Percentiles rank a stretch among this genome's conserved stretches.
phyloP scores from a whole-genome alignment of 2,888 invertebrate genomes.

The Tortrix viridana region DNA sequence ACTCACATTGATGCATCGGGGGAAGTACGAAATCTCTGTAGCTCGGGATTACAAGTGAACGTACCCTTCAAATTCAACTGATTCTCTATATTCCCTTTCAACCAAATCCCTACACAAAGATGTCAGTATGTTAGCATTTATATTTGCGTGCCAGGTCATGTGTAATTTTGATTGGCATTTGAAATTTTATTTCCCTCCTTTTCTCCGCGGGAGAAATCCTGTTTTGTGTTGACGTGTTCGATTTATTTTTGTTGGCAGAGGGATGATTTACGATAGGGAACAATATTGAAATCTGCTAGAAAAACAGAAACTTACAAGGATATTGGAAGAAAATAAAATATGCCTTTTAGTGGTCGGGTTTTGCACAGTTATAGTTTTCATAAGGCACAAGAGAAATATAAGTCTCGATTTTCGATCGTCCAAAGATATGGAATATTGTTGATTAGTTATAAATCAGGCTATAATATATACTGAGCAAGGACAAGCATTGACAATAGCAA shows the following conservation, averaged over 20 bases:
- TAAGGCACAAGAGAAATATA: neutral
- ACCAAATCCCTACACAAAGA: conserved; percentile 28
- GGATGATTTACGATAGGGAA: conserved; percentile 30
- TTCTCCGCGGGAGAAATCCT: conserved; percentile 24
- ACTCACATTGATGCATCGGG: conserved; percentile 33
- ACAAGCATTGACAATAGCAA: conserved; percentile 53
- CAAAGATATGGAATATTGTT: neutral
- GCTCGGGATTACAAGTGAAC: conserved; percentile 31
- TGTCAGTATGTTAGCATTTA: conserved; percentile 27
- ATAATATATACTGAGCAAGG: conserved; percentile 44
- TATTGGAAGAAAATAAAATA: conserved; percentile 19
- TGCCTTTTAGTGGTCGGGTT: conserved; percentile 4
- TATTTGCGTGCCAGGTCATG: conserved; percentile 35
- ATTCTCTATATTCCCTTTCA: conserved; percentile 25
- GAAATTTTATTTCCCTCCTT: conserved; percentile 35
- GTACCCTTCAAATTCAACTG: conserved; percentile 28
- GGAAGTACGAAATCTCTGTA: conserved; percentile 33
- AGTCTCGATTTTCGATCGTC: neutral
- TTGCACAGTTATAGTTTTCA: neutral
- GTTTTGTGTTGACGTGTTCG: conserved; percentile 35
- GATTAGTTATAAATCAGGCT: conserved; percentile 27
- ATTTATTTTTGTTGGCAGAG: conserved; percentile 36
- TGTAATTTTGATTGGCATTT: conserved; percentile 39
- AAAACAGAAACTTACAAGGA: conserved; percentile 19
- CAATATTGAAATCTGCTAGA: conserved; percentile 27